phyloP scores from a whole-genome alignment of 1,140 invertebrate species.

The Phocides pigmalion region DNA sequence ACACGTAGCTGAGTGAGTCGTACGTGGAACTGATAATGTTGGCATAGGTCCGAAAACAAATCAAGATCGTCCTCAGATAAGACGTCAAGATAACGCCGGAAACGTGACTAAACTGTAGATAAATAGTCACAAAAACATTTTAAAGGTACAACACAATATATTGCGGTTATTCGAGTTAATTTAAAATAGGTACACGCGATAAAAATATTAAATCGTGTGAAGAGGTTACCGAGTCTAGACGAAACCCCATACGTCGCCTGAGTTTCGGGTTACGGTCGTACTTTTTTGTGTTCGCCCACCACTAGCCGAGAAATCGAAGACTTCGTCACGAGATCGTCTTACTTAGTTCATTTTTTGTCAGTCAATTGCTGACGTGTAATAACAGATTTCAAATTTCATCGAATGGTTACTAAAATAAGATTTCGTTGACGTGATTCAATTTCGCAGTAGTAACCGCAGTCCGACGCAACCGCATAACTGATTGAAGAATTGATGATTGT shows the following conservation, averaged over 20 bases:
- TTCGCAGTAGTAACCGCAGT: slow-evolving; percentile 9
- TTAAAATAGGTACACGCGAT: slow-evolving; percentile 18
- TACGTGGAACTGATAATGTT: slow-evolving; percentile 60
- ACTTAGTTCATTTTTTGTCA: slow-evolving; percentile 41
- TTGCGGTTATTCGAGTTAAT: slow-evolving; percentile 5
- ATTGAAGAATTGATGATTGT: slow-evolving; percentile 13
- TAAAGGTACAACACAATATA: slow-evolving; percentile 2
- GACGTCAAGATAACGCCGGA: slow-evolving; percentile 53
- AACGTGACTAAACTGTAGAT: slow-evolving; percentile 44
- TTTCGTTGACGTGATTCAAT: slow-evolving; percentile 21
- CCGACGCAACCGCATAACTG: background rate
- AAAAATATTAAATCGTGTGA: slow-evolving; percentile 48
- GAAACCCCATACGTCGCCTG: slow-evolving; percentile 61
- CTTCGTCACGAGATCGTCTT: slow-evolving; percentile 58
- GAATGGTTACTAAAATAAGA: background rate
- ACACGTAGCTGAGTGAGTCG: slow-evolving; percentile 58
- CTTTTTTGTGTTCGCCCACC: slow-evolving; percentile 52
- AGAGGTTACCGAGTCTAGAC: slow-evolving; percentile 64
- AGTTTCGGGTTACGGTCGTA: slow-evolving; percentile 57
- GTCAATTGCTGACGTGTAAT: slow-evolving; percentile 20
- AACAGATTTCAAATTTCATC: slow-evolving; percentile 1
- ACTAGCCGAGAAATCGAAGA: slow-evolving; percentile 65
- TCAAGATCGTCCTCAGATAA: slow-evolving; percentile 61
- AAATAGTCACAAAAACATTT: slow-evolving; percentile 32
- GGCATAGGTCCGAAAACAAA: slow-evolving; percentile 66